phyloP scores from a whole-genome alignment of 2,888 invertebrate genomes.

The Polymixis flavicincta region DNA sequence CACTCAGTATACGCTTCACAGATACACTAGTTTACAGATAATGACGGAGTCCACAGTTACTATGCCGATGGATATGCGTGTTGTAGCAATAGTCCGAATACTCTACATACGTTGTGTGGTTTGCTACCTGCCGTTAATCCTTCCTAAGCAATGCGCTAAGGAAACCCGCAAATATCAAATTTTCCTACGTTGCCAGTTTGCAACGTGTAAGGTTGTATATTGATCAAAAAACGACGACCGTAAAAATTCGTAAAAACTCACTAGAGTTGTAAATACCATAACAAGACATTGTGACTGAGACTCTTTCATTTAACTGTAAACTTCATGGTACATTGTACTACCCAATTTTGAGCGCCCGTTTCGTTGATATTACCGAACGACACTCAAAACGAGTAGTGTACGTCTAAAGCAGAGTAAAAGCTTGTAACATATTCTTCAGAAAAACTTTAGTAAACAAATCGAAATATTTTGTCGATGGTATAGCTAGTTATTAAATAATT shows the following conservation, averaged over 20 bases:
- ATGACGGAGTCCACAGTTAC: conserved; percentile 14
- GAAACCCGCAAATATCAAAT: neutral
- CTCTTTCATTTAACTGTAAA: conserved; percentile 27
- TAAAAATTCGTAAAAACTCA: neutral
- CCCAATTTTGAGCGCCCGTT: conserved; percentile 34
- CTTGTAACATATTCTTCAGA: conserved; percentile 66
- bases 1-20: conserved; percentile 9
- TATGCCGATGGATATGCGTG: neutral
- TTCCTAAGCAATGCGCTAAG: neutral
- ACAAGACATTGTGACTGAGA: conserved; percentile 8
- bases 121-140: too few species aligned
- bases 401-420: conserved; percentile 58
- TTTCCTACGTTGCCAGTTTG: neutral
- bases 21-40: conserved; percentile 14
- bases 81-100: neutral
- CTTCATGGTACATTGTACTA: conserved; percentile 6
- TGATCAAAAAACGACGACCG: neutral
- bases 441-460: neutral
- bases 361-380: neutral
- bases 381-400: conserved; percentile 63
- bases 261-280: neutral
- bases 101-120: too few species aligned
- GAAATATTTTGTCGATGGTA: neutral
- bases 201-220: neutral
- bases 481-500: neutral